phyloP scores from a whole-genome alignment of 2,113 vertebrate species.

The Balaeniceps rex region DNA sequence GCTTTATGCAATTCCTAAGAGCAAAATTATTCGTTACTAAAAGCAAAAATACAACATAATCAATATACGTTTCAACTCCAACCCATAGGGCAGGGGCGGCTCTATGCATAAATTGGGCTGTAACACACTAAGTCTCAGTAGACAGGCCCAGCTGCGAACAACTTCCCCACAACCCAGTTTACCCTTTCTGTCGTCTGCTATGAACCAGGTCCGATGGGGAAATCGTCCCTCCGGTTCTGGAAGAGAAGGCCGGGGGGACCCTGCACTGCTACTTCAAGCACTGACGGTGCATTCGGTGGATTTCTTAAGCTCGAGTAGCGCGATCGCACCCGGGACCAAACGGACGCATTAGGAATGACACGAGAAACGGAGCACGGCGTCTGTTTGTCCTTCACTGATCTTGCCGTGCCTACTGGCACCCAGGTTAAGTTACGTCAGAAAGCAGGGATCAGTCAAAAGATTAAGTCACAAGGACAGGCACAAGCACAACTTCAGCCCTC shows the following conservation, averaged over 20 bases:
- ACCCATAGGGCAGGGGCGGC: fast-evolving
- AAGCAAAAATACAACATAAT: background rate
- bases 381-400: background rate
- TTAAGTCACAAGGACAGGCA: background rate
- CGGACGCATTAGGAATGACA: fast-evolving
- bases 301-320: fast-evolving
- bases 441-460: no score
- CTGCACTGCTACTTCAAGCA: background rate
- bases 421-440: fast-evolving
- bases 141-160: background rate
- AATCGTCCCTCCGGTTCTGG: fast-evolving
- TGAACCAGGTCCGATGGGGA: background rate
- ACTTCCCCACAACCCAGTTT: background rate
- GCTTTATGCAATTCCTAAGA: background rate
- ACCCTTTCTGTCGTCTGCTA: background rate
- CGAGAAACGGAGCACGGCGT: fast-evolving
- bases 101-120: fast-evolving
- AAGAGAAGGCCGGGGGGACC: background rate
- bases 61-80: fast-evolving
- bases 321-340: fast-evolving
- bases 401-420: fast-evolving
- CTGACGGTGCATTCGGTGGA: fast-evolving
- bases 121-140: fast-evolving
- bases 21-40: background rate
- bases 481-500: background rate